Evolutionary conservation across 2,113 vertebrate genomes (phyloP), one percentile per base, ranked within the genome.

Genomic region (Narcine bancroftii): DNA sequence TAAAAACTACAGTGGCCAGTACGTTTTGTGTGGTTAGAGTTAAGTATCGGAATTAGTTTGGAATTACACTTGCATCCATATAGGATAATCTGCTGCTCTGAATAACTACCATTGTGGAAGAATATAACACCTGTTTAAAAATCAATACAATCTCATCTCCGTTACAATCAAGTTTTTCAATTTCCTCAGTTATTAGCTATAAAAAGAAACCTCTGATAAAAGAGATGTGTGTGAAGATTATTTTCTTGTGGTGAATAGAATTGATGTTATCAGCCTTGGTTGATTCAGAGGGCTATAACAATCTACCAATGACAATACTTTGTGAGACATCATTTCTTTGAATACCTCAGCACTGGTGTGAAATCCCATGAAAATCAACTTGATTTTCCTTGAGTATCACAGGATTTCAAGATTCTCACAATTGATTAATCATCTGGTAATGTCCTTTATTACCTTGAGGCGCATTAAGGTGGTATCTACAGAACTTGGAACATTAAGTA

Each of bases 191-290:
- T 53, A 83, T 53, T 83, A 72, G 19, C 26, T 72, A 56, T 53
- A 56, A n/a, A 83, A 26, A 83, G 47, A 83, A 56, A 33, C 79
- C 77, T 83, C 47, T n/a, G 79, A 83, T 56, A 53, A 83, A 81
- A 11, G 79, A 83, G 79, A 83, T 83, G 79, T n/a, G 79, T 29
- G 29, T 33, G 47, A 53, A 83, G 47, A 83, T 83, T 53, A 83
- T 53, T 56, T 53, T 56, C 79, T n/a, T 83, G 79, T 83, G 79
- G 79, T 83, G 50, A 83, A 53, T 50, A 19, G 79, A 83, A 15
- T 33, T 83, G 79, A 83, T 83, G 79, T 83, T 83, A 83, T 83
- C 79, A 83, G 26, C 11, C 3, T 53, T 53, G 26, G 79, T 83
- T 83, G 79, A 56, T 53, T 83, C 79, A 83, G 50, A 83, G 79